phyloP scores from a whole-genome alignment of 2,797 vertebrate genomes.

The Spinus olivaceus region DNA sequence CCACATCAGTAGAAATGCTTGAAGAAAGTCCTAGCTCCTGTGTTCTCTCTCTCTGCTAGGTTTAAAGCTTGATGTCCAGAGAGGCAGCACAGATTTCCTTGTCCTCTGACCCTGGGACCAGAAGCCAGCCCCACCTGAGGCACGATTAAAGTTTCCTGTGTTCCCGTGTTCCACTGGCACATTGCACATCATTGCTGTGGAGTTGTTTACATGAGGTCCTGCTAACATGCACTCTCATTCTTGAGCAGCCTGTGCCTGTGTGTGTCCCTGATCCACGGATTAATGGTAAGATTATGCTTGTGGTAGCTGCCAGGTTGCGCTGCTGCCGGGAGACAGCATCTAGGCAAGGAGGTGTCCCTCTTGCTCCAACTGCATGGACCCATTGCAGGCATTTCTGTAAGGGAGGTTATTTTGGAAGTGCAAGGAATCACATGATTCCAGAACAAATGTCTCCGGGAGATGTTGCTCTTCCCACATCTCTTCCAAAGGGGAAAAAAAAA shows the following conservation, averaged over 20 bases:
- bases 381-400: neutral
- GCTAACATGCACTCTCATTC: neutral
- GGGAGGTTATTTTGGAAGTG: slow-evolving; percentile 27
- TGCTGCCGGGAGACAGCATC: neutral
- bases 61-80: neutral
- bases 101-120: neutral
- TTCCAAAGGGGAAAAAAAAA: neutral
- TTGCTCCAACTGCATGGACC: neutral
- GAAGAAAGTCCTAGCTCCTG: neutral
- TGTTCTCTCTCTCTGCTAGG: neutral
- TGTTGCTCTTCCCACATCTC: slow-evolving; percentile 9
- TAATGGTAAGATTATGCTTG: neutral
- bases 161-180: neutral
- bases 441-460: slow-evolving; percentile 31
- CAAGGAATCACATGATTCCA: neutral
- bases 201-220: neutral
- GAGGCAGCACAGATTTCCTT: neutral
- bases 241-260: neutral
- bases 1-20: neutral
- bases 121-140: neutral
- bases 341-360: neutral
- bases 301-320: neutral
- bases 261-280: neutral
- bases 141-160: neutral
- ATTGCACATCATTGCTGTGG: neutral